Evolutionary conservation across 2,797 vertebrate genomes (phyloP).

Genomic region (Enteromius trimaculatus): DNA sequence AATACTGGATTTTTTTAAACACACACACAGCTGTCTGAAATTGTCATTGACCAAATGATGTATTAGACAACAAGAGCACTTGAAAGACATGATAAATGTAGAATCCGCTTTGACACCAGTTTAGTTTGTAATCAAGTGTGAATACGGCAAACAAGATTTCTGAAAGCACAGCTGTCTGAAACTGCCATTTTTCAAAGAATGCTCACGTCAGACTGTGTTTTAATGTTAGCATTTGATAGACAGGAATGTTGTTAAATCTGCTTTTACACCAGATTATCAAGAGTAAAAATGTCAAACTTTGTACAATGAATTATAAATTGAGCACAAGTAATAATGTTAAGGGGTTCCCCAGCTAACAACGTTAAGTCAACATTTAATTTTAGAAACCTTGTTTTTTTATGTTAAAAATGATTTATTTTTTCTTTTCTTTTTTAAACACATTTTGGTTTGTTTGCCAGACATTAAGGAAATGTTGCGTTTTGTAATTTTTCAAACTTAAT

Average conservation of each 20-base stretch:
- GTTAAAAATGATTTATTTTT: neutral
- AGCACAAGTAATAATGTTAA: neutral
- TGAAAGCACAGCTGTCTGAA: neutral
- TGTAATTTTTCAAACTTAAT: neutral
- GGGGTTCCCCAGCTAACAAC: neutral
- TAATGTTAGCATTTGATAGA: neutral
- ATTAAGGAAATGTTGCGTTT: neutral
- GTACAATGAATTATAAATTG: neutral
- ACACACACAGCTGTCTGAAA: neutral
- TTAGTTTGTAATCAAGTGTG: neutral
- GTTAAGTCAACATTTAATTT: neutral
- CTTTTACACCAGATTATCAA: neutral
- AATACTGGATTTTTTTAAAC: neutral
- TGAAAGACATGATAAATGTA: neutral
- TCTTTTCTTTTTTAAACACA: too few species aligned
- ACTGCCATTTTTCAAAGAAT: neutral
- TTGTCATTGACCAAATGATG: neutral
- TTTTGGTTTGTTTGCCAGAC: too few species aligned
- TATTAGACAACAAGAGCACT: neutral
- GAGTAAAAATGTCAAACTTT: neutral
- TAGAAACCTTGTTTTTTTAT: neutral
- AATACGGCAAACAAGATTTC: neutral
- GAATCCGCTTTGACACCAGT: neutral
- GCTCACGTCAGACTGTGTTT: neutral
- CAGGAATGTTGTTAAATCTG: neutral